A percentile compares a stretch with the other conserved stretches of the same genome.
phyloP scores from a whole-genome alignment of 1,140 invertebrate genomes.

The Lepidurus apus region DNA sequence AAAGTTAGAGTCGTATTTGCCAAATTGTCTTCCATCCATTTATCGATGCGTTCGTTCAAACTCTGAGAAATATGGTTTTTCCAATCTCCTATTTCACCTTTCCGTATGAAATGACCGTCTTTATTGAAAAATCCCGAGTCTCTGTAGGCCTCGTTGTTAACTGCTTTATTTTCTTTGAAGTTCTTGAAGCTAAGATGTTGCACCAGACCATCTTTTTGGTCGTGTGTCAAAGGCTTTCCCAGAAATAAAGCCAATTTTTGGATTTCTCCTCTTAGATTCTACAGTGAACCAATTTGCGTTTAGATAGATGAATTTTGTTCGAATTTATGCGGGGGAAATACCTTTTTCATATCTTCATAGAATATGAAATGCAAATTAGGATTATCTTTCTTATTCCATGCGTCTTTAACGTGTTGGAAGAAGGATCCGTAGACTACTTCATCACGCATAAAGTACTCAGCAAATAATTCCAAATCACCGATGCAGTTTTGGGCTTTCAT shows the following conservation, averaged over 20 bases:
- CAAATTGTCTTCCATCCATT: conserved; percentile 38
- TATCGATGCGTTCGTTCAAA: conserved; percentile 42
- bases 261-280: conserved; percentile 43
- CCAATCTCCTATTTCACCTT: conserved; percentile 58
- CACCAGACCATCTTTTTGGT: conserved; percentile 11
- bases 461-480: conserved; percentile 42
- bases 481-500: conserved; percentile 38
- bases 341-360: conserved; percentile 43
- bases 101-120: conserved; percentile 33
- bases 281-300: conserved; percentile 32
- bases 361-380: conserved; percentile 44
- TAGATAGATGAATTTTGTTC: conserved; percentile 15
- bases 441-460: conserved; percentile 32
- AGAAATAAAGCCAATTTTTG: conserved; percentile 42
- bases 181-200: conserved; percentile 30
- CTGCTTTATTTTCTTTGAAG: conserved; percentile 32
- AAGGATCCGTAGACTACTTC: conserved; percentile 23
- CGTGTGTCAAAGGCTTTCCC: conserved; percentile 24
- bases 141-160: conserved; percentile 27
- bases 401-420: conserved; percentile 36
- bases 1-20: conserved; percentile 42
- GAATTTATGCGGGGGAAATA: background rate
- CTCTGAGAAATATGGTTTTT: conserved; percentile 45
- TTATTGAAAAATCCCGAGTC: conserved; percentile 24
- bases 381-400: conserved; percentile 41